Evolutionary conservation across 2,888 invertebrate species (phyloP), one percentile per base, ranked within the genome.

Genomic region (Xanthorhoe designata): DNA sequence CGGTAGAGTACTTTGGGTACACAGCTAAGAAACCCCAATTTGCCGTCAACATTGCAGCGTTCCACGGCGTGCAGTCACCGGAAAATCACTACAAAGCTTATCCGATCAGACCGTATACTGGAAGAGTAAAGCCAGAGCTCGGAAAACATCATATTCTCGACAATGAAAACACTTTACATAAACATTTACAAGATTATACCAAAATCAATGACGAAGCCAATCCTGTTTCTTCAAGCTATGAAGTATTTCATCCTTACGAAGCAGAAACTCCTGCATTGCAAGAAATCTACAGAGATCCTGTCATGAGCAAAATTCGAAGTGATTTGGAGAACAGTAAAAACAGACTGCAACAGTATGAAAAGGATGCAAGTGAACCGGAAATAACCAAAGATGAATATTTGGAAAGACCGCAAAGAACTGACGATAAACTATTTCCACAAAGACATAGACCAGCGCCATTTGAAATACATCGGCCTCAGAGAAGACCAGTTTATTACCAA

Each of bases 241-340:
- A 92, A 79, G 80, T 91, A 4, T 92, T 85, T 60, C 92, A 94
- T 74, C 93, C 94, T 0, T 94, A 94, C 54, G 82, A 90, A 77
- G 84, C 83, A 0, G 92, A 93, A 73, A 86, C 86, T 68, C 89
- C 88, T 15, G 86, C 85, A 5, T 78, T 93, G 49, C 81, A 89
- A 71, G 78, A 82, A 17, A 78, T 92, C 50, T 89, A 92, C 55
- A 86, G 85, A 74, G 89, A 92, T 73, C 89, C 91, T n/a, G 73
- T 88, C 3, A 69, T 90, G 66, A 74, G 78, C 56, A 88, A 92
- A 79, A 88, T 90, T 53, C 83, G 86, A 71, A 82, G 83, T 61
- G 88, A 89, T 69, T 79, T 92, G 49, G 79, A 84, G 47, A 79
- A 85, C 50, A 87, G 76, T 62, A 86, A 88, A 81, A 75, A 82